Evolutionary conservation across 2,113 vertebrate genomes (phyloP).

Genomic region (Labeo rohita): DNA sequence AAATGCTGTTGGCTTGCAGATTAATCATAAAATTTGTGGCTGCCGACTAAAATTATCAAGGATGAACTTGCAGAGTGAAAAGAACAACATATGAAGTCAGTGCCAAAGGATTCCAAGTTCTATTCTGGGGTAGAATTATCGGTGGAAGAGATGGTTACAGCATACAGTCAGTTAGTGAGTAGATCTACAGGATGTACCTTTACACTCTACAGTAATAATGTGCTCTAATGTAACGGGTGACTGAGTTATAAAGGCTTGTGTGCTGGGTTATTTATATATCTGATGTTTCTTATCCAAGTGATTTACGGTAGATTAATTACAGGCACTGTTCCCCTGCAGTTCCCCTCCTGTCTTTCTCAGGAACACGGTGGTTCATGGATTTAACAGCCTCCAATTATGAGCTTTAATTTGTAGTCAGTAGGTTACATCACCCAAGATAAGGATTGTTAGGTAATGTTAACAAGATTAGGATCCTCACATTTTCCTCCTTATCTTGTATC

Average conservation of each 20-base stretch:
- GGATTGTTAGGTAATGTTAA: background rate
- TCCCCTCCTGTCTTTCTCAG: background rate
- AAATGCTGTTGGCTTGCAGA: conserved; percentile 25
- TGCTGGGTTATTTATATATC: background rate
- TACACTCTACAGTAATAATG: background rate
- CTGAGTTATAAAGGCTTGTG: background rate
- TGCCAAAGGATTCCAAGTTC: conserved; percentile 19
- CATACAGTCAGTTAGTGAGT: background rate
- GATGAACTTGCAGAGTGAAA: background rate
- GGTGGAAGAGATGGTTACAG: background rate
- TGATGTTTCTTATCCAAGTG: conserved; percentile 12
- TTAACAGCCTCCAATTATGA: background rate
- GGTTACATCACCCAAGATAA: background rate
- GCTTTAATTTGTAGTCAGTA: conserved; percentile 7
- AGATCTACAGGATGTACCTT: background rate
- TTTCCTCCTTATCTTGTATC: conserved; percentile 16
- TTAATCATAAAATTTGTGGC: conserved; percentile 25
- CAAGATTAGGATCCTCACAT: conserved; percentile 39
- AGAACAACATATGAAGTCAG: conserved; percentile 27
- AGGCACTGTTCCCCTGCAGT: background rate
- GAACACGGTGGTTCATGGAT: background rate
- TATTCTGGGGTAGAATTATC: background rate
- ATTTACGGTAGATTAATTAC: background rate
- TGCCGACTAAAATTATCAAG: conserved; percentile 12
- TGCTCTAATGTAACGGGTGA: background rate